Conservation (phyloP, 1,140 invertebrate genomes). For the Ips nitidus region DNA sequence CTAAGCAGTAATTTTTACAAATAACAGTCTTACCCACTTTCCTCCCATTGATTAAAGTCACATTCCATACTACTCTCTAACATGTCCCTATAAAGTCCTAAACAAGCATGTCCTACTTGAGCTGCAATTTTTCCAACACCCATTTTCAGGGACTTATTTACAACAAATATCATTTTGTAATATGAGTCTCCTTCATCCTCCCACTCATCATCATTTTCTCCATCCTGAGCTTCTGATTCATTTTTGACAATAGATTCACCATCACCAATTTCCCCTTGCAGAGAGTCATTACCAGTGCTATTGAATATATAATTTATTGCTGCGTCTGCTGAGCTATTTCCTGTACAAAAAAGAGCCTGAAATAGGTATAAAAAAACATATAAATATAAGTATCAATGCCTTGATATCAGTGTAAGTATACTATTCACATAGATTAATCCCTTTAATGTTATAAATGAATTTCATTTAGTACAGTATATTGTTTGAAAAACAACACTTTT, state of each 20-base stretch:
- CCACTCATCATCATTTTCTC: constrained; percentile 42
- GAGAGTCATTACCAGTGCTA: constrained; percentile 41
- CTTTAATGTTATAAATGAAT: not conserved
- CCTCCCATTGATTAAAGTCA: constrained; percentile 57
- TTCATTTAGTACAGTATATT: not conserved
- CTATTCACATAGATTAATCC: not conserved
- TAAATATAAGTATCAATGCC: constrained; percentile 18
- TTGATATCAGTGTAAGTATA: not conserved
- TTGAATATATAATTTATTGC: constrained; percentile 61
- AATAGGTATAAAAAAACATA: constrained; percentile 26
- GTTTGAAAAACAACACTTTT: too few species aligned
- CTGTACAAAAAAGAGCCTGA: constrained; percentile 59
- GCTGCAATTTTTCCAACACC: constrained; percentile 64
- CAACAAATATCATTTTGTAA: constrained; percentile 69
- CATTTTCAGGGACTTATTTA: constrained; percentile 63
- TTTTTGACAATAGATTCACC: not conserved
- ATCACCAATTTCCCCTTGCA: not conserved
- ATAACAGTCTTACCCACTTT: constrained; percentile 53
- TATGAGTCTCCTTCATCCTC: constrained; percentile 50
- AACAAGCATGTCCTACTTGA: constrained; percentile 64
- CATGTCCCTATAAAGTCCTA: constrained; percentile 58
- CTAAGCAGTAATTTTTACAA: not conserved
- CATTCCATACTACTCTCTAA: constrained; percentile 54
- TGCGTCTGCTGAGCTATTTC: constrained; percentile 58
- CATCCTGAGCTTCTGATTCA: constrained; percentile 14